phyloP scores from a whole-genome alignment of 2,888 invertebrate species.

The Drosophila prolongata region DNA sequence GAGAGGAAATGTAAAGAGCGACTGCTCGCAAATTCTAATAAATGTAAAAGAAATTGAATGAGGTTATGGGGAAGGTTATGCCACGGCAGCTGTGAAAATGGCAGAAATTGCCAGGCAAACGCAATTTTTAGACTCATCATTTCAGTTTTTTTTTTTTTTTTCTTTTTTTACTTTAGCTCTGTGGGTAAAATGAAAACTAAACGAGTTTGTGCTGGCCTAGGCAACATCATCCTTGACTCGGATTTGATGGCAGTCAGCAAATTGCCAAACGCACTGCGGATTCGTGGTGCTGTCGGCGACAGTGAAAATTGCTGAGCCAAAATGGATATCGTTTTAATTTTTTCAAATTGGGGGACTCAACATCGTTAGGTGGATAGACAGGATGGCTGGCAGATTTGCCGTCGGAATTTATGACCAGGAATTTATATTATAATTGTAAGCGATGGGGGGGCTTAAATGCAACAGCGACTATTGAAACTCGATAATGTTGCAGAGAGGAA shows the following conservation, averaged over 20 bases:
- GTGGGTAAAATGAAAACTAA: slow-evolving; percentile 73
- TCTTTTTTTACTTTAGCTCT: background rate
- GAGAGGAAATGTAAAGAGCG: slow-evolving; percentile 5
- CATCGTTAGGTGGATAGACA: slow-evolving; percentile 12
- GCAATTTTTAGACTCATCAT: slow-evolving; percentile 57
- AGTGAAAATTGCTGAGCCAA: slow-evolving; percentile 69
- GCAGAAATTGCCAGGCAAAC: slow-evolving; percentile 69
- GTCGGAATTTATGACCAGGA: slow-evolving; percentile 42
- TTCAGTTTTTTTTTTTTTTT: background rate
- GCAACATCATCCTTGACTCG: slow-evolving; percentile 44
- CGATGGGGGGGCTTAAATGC: background rate
- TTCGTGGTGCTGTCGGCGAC: slow-evolving; percentile 42
- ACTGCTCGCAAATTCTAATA: slow-evolving; percentile 72
- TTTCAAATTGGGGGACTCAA: slow-evolving; percentile 53
- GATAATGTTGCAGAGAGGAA: slow-evolving; percentile 22
- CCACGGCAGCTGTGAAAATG: slow-evolving; percentile 73
- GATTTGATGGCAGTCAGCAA: slow-evolving; percentile 68
- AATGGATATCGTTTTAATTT: slow-evolving; percentile 77
- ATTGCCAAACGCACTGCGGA: slow-evolving; percentile 72
- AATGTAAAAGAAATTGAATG: slow-evolving; percentile 77
- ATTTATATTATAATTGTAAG: slow-evolving; percentile 42
- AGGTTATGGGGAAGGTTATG: slow-evolving; percentile 63
- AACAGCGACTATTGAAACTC: slow-evolving; percentile 6
- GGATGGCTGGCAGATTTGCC: slow-evolving; percentile 12
- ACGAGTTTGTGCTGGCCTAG: slow-evolving; percentile 66